phyloP scores from a whole-genome alignment of 2,113 vertebrate species.

The Hemicordylus capensis region DNA sequence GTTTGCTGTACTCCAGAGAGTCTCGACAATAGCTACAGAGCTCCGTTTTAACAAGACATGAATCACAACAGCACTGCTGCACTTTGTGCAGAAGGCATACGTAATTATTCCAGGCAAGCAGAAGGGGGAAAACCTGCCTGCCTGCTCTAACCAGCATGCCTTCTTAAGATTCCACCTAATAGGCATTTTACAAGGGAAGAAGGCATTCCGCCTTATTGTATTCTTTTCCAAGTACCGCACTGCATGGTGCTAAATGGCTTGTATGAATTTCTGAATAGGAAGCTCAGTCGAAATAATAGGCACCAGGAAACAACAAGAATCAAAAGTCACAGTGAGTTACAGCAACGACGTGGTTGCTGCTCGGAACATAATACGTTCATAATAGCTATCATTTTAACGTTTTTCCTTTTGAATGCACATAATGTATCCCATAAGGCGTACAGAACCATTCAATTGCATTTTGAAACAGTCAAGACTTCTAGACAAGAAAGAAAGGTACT shows the following conservation, averaged over 20 bases:
- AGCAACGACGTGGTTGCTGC: conserved; percentile 34
- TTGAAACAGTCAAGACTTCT: conserved; percentile 54
- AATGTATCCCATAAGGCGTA: conserved; percentile 53
- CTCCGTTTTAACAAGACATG: conserved; percentile 21
- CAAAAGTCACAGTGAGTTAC: conserved; percentile 64
- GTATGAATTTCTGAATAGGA: conserved; percentile 57
- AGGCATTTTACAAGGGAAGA: conserved; percentile 58
- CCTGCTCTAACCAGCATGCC: conserved; percentile 17
- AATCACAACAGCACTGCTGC: neutral
- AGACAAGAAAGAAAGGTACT: conserved; percentile 45
- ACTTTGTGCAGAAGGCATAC: conserved; percentile 24
- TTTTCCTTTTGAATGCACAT: conserved; percentile 60
- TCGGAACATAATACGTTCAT: conserved; percentile 58
- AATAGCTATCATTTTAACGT: conserved; percentile 57
- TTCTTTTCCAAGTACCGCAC: conserved; percentile 55
- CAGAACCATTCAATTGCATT: conserved; percentile 52
- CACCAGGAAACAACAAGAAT: conserved; percentile 66
- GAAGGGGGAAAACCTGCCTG: conserved; percentile 1
- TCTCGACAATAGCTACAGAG: conserved; percentile 27
- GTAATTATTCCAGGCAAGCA: conserved; percentile 15
- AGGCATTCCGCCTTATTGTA: conserved; percentile 44
- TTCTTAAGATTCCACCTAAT: conserved; percentile 43
- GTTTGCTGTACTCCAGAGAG: conserved; percentile 43
- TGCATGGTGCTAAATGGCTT: conserved; percentile 57
- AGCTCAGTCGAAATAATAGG: conserved; percentile 64